These are phyloP conservation scores for Chelidonichthys spinosus DNA, from an alignment of 2,797 vertebrate species.

Conservation along the genomic window DNA sequence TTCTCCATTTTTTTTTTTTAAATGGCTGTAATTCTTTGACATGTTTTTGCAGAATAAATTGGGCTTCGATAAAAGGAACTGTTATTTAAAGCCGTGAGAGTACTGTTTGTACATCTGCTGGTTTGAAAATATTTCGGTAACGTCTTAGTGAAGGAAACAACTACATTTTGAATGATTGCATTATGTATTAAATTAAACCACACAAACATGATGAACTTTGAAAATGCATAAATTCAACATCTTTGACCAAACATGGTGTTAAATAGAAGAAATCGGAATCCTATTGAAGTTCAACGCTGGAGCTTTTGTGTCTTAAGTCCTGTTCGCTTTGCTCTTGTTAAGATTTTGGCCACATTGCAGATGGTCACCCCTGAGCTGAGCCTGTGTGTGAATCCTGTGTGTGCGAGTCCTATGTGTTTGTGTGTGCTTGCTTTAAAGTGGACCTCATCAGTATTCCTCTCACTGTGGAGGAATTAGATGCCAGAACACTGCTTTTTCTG, in stretches of 20 bases:
- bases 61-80: conserved; percentile 36
- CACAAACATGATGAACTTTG: conserved; percentile 30
- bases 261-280: conserved; percentile 6
- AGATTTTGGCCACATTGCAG: conserved; percentile 71
- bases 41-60: conserved; percentile 35
- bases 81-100: conserved; percentile 28
- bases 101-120: conserved; percentile 32
- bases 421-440: conserved; percentile 55
- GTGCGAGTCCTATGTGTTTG: conserved; percentile 14
- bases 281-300: neutral
- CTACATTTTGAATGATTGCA: neutral
- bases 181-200: conserved; percentile 22
- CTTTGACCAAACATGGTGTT: conserved; percentile 16
- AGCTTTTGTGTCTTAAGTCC: conserved; percentile 9
- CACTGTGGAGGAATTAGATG: conserved; percentile 77
- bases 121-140: conserved; percentile 31
- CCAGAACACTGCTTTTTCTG: conserved; percentile 80
- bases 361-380: conserved; percentile 69
- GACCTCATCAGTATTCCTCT: conserved; percentile 79
- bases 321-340: conserved; percentile 37
- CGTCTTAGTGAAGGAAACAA: conserved; percentile 5
- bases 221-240: conserved; percentile 7
- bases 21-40: conserved; percentile 3
- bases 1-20: conserved; percentile 7
- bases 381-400: conserved; percentile 21